Conservation (phyloP, 2,888 invertebrate species). For the Antitype chi region DNA sequence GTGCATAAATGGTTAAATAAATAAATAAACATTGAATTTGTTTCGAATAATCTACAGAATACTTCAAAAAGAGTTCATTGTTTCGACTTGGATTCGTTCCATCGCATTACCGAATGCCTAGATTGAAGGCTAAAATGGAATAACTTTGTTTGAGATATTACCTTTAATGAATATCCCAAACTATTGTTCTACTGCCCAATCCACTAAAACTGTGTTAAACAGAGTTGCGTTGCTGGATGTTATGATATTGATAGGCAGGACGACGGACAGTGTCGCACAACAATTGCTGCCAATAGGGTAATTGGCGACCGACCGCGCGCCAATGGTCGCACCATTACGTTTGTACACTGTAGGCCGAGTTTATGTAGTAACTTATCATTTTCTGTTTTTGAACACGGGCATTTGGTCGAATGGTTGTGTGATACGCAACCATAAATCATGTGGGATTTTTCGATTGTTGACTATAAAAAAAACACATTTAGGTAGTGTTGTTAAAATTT, state of each 20-base stretch:
- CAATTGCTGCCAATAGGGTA: slow-evolving; percentile 89
- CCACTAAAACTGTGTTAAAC: slow-evolving; percentile 13
- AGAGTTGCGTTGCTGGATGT: slow-evolving; percentile 52
- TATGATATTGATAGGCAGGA: slow-evolving; percentile 69
- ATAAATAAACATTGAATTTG: no score
- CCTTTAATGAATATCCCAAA: background rate
- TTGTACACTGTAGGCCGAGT: slow-evolving; percentile 72
- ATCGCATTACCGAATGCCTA: no score
- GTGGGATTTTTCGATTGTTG: background rate
- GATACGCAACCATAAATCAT: background rate
- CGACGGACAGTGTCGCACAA: slow-evolving; percentile 88
- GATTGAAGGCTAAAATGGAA: background rate
- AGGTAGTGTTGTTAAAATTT: no score
- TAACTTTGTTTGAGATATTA: background rate
- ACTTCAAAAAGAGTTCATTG: no score
- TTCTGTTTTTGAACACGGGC: background rate
- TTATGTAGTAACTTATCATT: background rate
- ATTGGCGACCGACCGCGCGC: slow-evolving; percentile 88
- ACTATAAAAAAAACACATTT: no score
- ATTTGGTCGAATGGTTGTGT: background rate
- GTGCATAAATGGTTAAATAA: no score
- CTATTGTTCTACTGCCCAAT: background rate
- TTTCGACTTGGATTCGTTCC: no score
- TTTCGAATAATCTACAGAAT: no score
- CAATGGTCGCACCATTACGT: slow-evolving; percentile 89